phyloP scores from a whole-genome alignment of 2,113 vertebrate genomes.

The Acrocephalus arundinaceus region DNA sequence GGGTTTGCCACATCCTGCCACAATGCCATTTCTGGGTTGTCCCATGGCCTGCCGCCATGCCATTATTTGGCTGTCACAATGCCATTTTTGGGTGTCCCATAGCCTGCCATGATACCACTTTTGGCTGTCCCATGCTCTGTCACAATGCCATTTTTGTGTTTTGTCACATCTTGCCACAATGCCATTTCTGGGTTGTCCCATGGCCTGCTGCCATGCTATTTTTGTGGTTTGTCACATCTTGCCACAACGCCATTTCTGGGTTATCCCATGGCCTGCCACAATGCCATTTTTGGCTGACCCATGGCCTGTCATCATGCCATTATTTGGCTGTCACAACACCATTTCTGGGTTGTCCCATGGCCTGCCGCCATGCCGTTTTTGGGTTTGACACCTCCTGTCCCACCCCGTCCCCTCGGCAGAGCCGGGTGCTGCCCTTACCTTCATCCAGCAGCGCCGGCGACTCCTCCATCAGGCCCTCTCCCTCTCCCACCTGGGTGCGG shows the following conservation, averaged over 20 bases:
- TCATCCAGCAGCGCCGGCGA: slow-evolving; percentile 86
- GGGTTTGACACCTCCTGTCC: not conserved
- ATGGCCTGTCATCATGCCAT: too few relatives aligned
- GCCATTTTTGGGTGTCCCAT: too few relatives aligned
- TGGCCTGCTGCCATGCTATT: too few relatives aligned
- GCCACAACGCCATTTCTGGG: not conserved
- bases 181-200: too few relatives aligned
- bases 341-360: not conserved
- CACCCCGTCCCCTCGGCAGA: not conserved
- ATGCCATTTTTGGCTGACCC: not conserved
- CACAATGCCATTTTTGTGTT: too few relatives aligned
- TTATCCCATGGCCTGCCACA: rapidly evolving
- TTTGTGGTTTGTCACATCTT: not conserved
- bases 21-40: too few relatives aligned
- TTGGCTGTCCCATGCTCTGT: too few relatives aligned
- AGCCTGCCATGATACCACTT: too few relatives aligned
- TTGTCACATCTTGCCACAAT: too few relatives aligned
- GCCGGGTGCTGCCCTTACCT: slow-evolving; percentile 74
- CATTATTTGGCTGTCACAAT: too few relatives aligned
- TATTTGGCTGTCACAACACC: not conserved
- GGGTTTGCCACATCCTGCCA: too few relatives aligned
- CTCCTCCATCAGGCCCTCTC: slow-evolving; percentile 79
- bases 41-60: not conserved
- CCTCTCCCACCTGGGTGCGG: slow-evolving; percentile 87
- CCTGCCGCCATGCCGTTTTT: rapidly evolving